Evolutionary conservation across 2,888 invertebrate genomes (phyloP), one percentile per base, ranked within the genome.

Genomic region (Dicyrtoma fusca): DNA sequence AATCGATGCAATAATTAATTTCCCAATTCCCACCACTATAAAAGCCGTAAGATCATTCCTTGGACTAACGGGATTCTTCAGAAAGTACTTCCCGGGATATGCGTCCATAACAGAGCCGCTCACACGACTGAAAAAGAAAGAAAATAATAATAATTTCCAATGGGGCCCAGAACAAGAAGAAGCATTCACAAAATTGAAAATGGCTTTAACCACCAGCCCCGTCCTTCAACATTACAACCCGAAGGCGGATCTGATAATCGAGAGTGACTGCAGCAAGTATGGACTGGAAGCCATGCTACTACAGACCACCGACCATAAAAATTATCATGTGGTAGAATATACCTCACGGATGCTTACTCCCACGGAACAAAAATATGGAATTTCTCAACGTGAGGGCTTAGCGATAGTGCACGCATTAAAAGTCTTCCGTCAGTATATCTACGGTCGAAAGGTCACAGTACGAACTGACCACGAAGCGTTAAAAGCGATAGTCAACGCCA

Each of bases 401-500:
- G 78, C 76, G 2, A 10, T 64, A 5, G 1, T 64, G 4, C n/a
- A 11, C 8, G 19, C 49, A 1, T 1, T 65, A 0, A 14, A 49
- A 17, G n/a, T 17, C 8, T 65, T 65, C 25, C 1, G 65, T 14
- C 51, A 13, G 10, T 65, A 65, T 17, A 34, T 65, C 13, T 53
- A n/a, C 25, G 34, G 49, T 10, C 13, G 53, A 17, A 14, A 49
- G 2, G 26, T 65, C 34, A 14, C 25, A 0, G 17, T 51, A 1
- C 3, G 8, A 72, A 81, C 81, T 1, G 80, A 81, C 47, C 81
- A 81, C 51, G 63, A 74, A n/a, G 64, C 75, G 1, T 63, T 81
- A 14, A n/a, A 51, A 1, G 75, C 75, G 65, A 23, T 81, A 6
- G 21, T 47, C 1, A 72, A 57, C 2, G 26, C 74, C n/a, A 76